Percentiles rank a stretch among this genome's conserved stretches.
These are phyloP conservation scores for Hyperopisus bebe DNA, from an alignment of 2,113 vertebrate genomes.

Conservation along the genomic window DNA sequence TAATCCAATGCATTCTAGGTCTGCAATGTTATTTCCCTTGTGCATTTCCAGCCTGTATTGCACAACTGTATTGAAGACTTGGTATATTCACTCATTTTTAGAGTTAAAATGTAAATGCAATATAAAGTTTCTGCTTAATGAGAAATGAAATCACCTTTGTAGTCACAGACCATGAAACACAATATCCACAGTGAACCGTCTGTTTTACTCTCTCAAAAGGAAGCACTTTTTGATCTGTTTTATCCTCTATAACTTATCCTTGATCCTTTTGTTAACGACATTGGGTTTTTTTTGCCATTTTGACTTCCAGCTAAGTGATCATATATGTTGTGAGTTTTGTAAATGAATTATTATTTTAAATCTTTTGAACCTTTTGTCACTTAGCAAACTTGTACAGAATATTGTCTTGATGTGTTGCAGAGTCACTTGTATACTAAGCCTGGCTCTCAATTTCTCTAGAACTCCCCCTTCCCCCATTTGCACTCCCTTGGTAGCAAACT, in stretches of 20 bases:
- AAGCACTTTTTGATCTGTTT: conserved; percentile 10
- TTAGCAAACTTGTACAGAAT: not conserved
- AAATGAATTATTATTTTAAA: conserved; percentile 13
- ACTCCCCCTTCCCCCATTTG: not conserved
- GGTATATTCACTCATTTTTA: not conserved
- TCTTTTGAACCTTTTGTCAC: conserved; percentile 7
- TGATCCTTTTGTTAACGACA: not conserved
- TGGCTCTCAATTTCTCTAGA: not conserved
- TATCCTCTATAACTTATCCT: conserved; percentile 3
- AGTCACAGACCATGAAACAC: conserved; percentile 4
- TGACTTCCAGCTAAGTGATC: not conserved
- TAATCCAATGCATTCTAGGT: not conserved
- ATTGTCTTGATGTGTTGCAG: not conserved
- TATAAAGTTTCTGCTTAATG: not conserved
- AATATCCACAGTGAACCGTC: not conserved
- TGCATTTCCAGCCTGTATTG: not conserved
- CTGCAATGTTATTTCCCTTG: not conserved
- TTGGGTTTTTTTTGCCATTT: not conserved
- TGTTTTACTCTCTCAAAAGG: conserved; percentile 1
- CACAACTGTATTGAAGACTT: not conserved
- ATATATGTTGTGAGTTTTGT: not conserved
- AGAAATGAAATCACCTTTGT: not conserved
- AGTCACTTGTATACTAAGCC: not conserved
- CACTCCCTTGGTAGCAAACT: not conserved
- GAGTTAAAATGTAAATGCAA: not conserved